A percentile compares a stretch with the other conserved stretches of the same genome.
Conservation (phyloP, 1,140 invertebrate genomes). For the Leptinotarsa lineolata region DNA sequence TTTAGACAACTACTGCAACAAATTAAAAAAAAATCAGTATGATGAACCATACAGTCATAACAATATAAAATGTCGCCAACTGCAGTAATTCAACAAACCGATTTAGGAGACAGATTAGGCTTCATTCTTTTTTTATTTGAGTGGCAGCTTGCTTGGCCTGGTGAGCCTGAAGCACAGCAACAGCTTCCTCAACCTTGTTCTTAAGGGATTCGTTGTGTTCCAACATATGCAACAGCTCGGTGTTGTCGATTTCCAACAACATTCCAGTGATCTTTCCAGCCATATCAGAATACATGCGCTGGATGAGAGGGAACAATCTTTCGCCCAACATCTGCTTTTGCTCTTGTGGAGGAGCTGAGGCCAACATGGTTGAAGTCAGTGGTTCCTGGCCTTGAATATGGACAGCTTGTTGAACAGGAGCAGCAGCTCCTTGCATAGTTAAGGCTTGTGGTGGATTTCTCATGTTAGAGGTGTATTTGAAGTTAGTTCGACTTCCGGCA, state of each 20-base stretch:
- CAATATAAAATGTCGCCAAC: not conserved
- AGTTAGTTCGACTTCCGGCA: constrained; percentile 70
- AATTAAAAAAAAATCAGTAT: not conserved
- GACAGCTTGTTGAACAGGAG: constrained; percentile 70
- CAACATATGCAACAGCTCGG: constrained; percentile 97
- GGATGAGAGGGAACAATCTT: constrained; percentile 95
- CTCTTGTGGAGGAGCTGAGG: constrained; percentile 89
- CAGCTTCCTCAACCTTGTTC: constrained; percentile 96
- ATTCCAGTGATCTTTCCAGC: constrained; percentile 99
- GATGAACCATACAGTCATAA: not conserved
- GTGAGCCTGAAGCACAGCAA: constrained; percentile 95
- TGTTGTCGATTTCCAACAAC: constrained; percentile 99
- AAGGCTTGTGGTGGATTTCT: constrained; percentile 74
- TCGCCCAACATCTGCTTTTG: constrained; percentile 99
- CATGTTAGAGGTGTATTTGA: constrained; percentile 86
- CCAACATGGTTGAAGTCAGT: constrained; percentile 93
- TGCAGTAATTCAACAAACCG: not conserved
- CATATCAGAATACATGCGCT: constrained; percentile 87
- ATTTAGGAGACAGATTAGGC: not conserved
- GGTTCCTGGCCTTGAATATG: constrained; percentile 93
- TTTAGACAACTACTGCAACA: not conserved
- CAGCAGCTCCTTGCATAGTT: constrained; percentile 60
- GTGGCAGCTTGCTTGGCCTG: constrained; percentile 84
- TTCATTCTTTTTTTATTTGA: constrained; percentile 69
- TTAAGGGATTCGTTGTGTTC: constrained; percentile 95